Evolutionary conservation across 1,140 invertebrate genomes (phyloP).

Genomic region (Delia radicum): DNA sequence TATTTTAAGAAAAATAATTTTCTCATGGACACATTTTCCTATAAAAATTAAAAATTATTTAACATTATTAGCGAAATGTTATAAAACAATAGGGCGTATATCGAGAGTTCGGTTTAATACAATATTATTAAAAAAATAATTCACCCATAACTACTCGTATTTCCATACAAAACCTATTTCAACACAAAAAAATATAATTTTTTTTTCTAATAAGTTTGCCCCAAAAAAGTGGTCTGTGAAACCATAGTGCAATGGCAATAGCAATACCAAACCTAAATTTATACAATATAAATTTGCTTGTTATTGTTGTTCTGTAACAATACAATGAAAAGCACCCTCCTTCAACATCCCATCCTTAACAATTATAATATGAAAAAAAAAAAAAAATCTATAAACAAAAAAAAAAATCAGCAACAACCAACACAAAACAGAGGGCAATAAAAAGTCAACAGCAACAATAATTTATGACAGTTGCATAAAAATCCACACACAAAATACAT

Average conservation of each 20-base stretch:
- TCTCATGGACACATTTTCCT: no score
- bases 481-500: neutral
- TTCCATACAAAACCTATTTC: no score
- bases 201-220: no score
- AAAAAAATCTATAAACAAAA: neutral
- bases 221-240: neutral
- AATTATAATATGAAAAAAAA: neutral
- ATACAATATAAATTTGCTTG: neutral
- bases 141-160: no score
- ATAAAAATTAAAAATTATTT: no score
- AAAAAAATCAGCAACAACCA: neutral
- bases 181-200: no score
- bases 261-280: neutral
- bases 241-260: neutral
- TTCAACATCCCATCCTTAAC: neutral
- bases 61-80: no score
- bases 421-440: neutral
- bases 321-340: neutral
- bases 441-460: slow-evolving; percentile 7
- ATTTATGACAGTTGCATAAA: neutral
- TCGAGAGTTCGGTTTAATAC: no score
- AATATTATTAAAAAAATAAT: no score
- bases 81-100: no score
- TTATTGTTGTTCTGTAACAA: neutral
- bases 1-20: no score